phyloP scores from a whole-genome alignment of 2,113 vertebrate genomes.

The Phaethornis superciliosus region DNA sequence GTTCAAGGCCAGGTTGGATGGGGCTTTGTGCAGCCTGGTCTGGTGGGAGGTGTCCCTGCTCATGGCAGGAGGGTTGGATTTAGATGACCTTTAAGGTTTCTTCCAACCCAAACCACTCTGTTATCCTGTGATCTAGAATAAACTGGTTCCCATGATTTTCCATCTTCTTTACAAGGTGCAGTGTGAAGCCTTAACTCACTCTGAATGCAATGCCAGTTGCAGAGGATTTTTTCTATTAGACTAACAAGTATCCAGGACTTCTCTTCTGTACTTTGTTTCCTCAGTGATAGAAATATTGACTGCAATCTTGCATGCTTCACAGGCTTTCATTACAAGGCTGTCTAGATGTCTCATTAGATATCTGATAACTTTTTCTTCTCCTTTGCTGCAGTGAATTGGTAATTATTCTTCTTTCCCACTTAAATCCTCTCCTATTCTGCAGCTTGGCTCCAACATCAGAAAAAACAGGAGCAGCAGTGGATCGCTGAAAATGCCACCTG shows the following conservation, averaged over 20 bases:
- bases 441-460: not conserved
- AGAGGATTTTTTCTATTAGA: not conserved
- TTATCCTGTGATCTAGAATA: not conserved
- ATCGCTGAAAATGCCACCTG: not conserved
- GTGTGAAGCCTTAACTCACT: not conserved
- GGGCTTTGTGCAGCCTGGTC: no score
- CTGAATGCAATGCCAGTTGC: not conserved
- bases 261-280: not conserved
- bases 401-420: not conserved
- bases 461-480: not conserved
- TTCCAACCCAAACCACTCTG: no score
- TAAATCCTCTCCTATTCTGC: not conserved
- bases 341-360: not conserved
- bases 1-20: no score
- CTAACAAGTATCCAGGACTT: not conserved
- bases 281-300: not conserved
- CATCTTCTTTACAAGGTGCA: not conserved
- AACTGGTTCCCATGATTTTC: not conserved
- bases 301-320: not conserved
- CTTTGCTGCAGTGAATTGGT: not conserved
- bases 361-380: not conserved
- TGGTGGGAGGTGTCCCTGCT: no score
- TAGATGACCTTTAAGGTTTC: no score
- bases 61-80: no score
- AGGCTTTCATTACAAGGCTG: not conserved